phyloP scores from a whole-genome alignment of 2,797 vertebrate genomes.

The Myripristis murdjan region DNA sequence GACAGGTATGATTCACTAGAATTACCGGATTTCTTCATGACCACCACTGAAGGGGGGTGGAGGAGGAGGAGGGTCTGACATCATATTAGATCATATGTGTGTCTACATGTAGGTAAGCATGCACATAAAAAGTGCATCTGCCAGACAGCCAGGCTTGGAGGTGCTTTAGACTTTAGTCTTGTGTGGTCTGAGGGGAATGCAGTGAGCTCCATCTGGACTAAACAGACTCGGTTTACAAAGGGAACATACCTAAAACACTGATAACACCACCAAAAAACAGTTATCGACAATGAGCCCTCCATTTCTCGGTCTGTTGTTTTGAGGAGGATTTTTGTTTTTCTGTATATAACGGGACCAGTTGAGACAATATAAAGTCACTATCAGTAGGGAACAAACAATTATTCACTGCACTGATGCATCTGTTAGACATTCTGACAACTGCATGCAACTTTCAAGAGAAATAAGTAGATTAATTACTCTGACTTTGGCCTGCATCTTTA shows the following conservation, averaged over 20 bases:
- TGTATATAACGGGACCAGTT: not conserved
- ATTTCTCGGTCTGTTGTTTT: not conserved
- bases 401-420: too few species aligned
- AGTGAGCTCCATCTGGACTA: not conserved
- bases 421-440: too few species aligned
- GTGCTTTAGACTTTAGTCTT: constrained; percentile 8
- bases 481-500: too few species aligned
- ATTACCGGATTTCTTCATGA: constrained; percentile 69
- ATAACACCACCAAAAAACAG: not conserved
- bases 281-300: not conserved
- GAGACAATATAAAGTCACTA: too few species aligned
- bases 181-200: not conserved
- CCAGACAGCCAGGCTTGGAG: not conserved
- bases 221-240: not conserved
- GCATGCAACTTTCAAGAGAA: too few species aligned
- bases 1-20: constrained; percentile 72
- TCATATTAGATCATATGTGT: constrained; percentile 52
- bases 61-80: too few species aligned
- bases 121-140: not conserved
- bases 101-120: not conserved
- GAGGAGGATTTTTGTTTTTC: not conserved
- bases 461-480: too few species aligned
- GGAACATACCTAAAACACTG: too few species aligned
- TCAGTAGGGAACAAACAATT: too few species aligned
- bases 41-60: constrained; percentile 39